These are phyloP conservation scores for Thera britannica DNA, from an alignment of 2,888 invertebrate species.

Conservation along the genomic window DNA sequence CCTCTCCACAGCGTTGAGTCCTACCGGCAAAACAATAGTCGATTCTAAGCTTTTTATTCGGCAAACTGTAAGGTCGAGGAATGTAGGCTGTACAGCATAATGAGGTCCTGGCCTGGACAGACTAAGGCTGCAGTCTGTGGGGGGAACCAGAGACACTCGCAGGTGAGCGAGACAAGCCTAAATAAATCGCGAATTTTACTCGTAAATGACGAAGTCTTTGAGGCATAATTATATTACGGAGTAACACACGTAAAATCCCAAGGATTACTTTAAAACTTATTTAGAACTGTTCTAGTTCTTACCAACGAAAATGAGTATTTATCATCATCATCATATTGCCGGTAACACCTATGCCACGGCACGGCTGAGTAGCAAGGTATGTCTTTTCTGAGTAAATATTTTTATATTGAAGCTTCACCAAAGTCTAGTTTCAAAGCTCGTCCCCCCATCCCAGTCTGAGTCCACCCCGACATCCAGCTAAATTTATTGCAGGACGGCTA, in stretches of 20 bases:
- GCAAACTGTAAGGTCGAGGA: slow-evolving; percentile 69
- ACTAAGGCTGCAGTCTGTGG: slow-evolving; percentile 22
- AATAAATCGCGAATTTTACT: no score
- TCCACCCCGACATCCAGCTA: slow-evolving; percentile 42
- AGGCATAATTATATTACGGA: no score
- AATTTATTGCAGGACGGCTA: slow-evolving; percentile 73
- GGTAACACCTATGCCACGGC: no score
- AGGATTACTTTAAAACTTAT: not conserved
- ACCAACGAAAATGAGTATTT: no score
- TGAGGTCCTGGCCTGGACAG: slow-evolving; percentile 57
- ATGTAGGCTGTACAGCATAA: slow-evolving; percentile 82
- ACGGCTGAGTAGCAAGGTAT: no score
- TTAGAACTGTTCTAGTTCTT: no score
- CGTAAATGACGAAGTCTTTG: no score
- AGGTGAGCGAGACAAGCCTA: not conserved
- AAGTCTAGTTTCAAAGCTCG: not conserved
- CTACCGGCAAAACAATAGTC: slow-evolving; percentile 66
- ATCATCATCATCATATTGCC: no score
- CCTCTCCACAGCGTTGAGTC: slow-evolving; percentile 44
- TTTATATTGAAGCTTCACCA: not conserved
- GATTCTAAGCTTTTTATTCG: slow-evolving; percentile 70
- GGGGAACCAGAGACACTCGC: not conserved
- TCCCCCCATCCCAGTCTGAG: slow-evolving; percentile 27
- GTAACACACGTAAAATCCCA: not conserved
- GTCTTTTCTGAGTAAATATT: no score